phyloP scores from a whole-genome alignment of 2,888 invertebrate genomes.

The Harmothoe impar region DNA sequence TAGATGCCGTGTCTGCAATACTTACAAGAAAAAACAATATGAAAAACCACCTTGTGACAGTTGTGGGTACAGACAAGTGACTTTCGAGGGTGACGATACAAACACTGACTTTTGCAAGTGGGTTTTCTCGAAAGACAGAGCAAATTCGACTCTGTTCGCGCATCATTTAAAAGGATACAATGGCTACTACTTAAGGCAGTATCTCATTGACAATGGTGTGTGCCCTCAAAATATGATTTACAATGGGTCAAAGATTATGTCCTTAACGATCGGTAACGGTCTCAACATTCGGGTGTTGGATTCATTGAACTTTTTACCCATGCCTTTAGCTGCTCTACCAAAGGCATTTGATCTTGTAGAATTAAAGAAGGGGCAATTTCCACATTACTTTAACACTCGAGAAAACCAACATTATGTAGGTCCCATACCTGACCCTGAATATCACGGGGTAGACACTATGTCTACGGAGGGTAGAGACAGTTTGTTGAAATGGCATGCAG shows the following conservation, averaged over 20 bases:
- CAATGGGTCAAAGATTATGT: slow-evolving; percentile 37
- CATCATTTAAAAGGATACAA: slow-evolving; percentile 25
- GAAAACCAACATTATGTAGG: slow-evolving; percentile 26
- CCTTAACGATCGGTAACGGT: not conserved
- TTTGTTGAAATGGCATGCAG: not conserved
- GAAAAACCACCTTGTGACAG: not conserved
- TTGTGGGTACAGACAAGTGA: not conserved
- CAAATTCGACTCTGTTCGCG: not conserved
- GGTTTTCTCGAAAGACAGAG: not conserved
- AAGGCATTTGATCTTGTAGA: slow-evolving; percentile 27
- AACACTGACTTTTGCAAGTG: not conserved
- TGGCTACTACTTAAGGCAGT: slow-evolving; percentile 29
- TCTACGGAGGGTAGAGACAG: not conserved
- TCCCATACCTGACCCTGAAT: not conserved
- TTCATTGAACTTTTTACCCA: slow-evolving; percentile 44
- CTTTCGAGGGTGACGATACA: not conserved
- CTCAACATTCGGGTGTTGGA: slow-evolving; percentile 25
- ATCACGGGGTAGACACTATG: not conserved
- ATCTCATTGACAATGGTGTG: not conserved
- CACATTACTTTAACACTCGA: not conserved
- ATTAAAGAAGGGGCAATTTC: not conserved
- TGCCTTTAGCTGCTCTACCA: not conserved
- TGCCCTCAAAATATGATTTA: not conserved
- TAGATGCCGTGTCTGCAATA: not conserved
- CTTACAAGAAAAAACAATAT: not conserved